These are phyloP conservation scores for Nomada ruficornis DNA, from an alignment of 2,888 invertebrate species.

Conservation along the genomic window DNA sequence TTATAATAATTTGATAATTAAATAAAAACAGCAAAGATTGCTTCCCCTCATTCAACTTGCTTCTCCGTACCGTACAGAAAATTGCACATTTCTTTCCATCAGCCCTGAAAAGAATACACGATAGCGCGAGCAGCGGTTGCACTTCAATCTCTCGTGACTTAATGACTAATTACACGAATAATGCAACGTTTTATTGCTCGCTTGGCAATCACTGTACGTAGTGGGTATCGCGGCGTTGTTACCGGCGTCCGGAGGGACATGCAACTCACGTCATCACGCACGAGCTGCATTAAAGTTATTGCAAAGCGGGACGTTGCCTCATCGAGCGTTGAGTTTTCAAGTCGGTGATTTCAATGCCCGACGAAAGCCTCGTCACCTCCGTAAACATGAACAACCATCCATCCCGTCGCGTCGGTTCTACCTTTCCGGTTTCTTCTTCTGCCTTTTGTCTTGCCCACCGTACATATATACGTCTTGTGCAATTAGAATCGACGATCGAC, in stretches of 20 bases:
- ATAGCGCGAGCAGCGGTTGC: slow-evolving; percentile 24
- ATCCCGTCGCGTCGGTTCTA: slow-evolving; percentile 4
- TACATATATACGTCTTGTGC: slow-evolving; percentile 11
- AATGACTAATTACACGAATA: slow-evolving; percentile 67
- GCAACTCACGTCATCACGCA: slow-evolving; percentile 66
- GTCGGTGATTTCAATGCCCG: slow-evolving; percentile 65
- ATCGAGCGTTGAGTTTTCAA: slow-evolving; percentile 57
- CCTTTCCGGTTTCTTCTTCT: slow-evolving; percentile 13
- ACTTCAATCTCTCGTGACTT: slow-evolving; percentile 59
- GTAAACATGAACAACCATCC: slow-evolving; percentile 27
- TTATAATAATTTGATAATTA: background rate
- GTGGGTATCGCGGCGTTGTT: slow-evolving; percentile 11
- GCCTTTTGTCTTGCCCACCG: slow-evolving; percentile 1
- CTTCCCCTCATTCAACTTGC: slow-evolving; percentile 15
- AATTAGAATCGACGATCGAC: slow-evolving; percentile 33
- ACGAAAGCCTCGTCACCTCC: slow-evolving; percentile 58
- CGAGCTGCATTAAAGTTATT: slow-evolving; percentile 57
- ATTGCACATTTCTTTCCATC: background rate
- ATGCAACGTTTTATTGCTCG: slow-evolving; percentile 65
- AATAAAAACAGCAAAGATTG: background rate
- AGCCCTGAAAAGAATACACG: slow-evolving; percentile 4
- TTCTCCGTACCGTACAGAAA: background rate
- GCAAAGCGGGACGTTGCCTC: slow-evolving; percentile 69
- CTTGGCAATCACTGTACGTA: slow-evolving; percentile 41
- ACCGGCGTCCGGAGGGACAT: slow-evolving; percentile 31